These are phyloP conservation scores for Drosophila funebris DNA, from an alignment of 1,140 invertebrate genomes.

Conservation along the genomic window DNA sequence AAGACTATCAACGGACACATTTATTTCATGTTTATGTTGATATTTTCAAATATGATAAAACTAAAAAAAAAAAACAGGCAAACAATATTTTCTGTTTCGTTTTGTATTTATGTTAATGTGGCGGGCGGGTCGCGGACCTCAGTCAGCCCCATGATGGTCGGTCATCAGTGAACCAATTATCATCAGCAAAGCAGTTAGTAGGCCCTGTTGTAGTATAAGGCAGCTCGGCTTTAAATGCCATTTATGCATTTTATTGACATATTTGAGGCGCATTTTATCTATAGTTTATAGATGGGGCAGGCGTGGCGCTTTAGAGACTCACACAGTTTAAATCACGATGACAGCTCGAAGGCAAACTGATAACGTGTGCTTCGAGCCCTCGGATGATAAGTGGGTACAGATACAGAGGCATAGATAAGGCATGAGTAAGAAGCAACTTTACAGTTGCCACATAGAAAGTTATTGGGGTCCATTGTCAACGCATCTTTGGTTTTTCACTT, in stretches of 20 bases:
- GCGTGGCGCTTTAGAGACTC: slow-evolving; percentile 51
- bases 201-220: slow-evolving; percentile 32
- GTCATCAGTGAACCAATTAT: slow-evolving; percentile 62
- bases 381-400: slow-evolving; percentile 38
- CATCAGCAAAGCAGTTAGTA: slow-evolving; percentile 62
- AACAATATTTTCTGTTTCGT: slow-evolving; percentile 55
- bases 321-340: slow-evolving; percentile 27
- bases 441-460: slow-evolving; percentile 12
- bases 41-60: slow-evolving; percentile 79
- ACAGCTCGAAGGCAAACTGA: neutral
- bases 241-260: slow-evolving; percentile 63
- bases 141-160: slow-evolving; percentile 27
- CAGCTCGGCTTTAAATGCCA: slow-evolving; percentile 49
- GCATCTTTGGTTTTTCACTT: neutral
- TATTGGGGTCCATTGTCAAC: neutral
- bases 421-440: slow-evolving; percentile 18
- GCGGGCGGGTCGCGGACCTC: neutral
- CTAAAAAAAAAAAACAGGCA: slow-evolving; percentile 27
- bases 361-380: neutral
- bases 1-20: slow-evolving; percentile 81
- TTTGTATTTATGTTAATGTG: slow-evolving; percentile 73
- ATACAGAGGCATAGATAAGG: slow-evolving; percentile 23
- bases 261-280: slow-evolving; percentile 48
- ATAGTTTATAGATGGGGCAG: slow-evolving; percentile 25
- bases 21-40: slow-evolving; percentile 83